These are phyloP conservation scores for Chondrilla cf. caribensis DNA, from an alignment of 37 sponge, comb jelly and placozoan species.

Conservation along the genomic window DNA sequence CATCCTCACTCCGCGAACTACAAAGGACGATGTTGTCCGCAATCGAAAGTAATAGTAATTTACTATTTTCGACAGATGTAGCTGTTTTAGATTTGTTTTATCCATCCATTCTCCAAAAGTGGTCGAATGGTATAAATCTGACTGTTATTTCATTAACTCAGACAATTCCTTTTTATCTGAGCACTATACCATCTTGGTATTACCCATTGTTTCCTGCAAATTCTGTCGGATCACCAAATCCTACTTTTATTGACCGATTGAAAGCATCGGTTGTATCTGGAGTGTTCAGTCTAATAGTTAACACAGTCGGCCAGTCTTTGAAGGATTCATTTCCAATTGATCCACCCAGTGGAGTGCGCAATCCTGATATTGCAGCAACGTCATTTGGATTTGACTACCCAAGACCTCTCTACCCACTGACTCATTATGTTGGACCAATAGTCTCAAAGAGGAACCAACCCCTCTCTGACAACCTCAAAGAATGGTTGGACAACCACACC, in stretches of 20 bases:
- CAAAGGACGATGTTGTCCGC: too few relatives aligned
- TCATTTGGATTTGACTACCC: constrained; percentile 11
- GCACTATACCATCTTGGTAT: neutral
- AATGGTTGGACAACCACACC: constrained; percentile 20
- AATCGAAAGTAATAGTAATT: too few relatives aligned
- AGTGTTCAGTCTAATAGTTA: neutral
- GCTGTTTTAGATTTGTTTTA: neutral
- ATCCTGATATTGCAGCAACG: neutral
- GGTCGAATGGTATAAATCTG: neutral
- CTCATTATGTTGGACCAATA: neutral
- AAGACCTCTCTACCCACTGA: neutral
- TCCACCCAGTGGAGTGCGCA: neutral
- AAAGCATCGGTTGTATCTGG: neutral
- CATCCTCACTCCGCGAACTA: too few relatives aligned
- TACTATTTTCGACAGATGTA: neutral
- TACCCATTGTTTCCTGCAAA: neutral
- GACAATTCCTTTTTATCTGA: neutral
- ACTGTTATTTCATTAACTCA: neutral
- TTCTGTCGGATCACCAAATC: neutral
- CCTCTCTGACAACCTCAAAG: constrained; percentile 2
- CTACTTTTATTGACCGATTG: neutral
- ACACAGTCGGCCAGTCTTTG: neutral
- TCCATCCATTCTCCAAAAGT: neutral
- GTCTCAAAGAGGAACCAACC: neutral
- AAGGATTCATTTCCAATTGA: neutral